A percentile compares a stretch with the other conserved stretches of the same genome.
These are phyloP conservation scores for Ametastegia equiseti DNA, from an alignment of 2,888 invertebrate genomes.

Conservation along the genomic window DNA sequence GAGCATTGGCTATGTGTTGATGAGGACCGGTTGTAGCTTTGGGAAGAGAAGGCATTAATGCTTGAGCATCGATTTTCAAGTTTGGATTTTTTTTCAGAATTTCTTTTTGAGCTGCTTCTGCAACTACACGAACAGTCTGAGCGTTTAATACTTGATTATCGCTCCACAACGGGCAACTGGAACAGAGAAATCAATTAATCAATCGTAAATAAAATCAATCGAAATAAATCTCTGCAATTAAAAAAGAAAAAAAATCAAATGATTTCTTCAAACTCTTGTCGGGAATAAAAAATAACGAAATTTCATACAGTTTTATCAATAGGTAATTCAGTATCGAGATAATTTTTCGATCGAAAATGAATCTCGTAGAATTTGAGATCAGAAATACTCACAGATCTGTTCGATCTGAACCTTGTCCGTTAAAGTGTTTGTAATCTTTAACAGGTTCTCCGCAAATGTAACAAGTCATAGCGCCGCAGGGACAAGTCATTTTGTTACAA, in stretches of 20 bases:
- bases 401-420: slow-evolving; percentile 73
- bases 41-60: slow-evolving; percentile 60
- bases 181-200: slow-evolving; percentile 30
- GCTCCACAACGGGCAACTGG: slow-evolving; percentile 75
- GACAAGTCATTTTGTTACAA: slow-evolving; percentile 80
- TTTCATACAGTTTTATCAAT: neutral
- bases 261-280: neutral
- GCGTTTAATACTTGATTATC: slow-evolving; percentile 73
- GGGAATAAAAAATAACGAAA: neutral
- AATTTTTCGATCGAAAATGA: too few species aligned
- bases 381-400: slow-evolving; percentile 65
- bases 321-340: neutral
- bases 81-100: slow-evolving; percentile 68
- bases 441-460: slow-evolving; percentile 78
- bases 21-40: slow-evolving; percentile 60
- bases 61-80: slow-evolving; percentile 70
- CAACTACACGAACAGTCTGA: slow-evolving; percentile 73
- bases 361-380: slow-evolving; percentile 39
- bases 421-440: slow-evolving; percentile 78
- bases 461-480: slow-evolving; percentile 79
- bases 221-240: neutral
- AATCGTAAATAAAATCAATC: neutral
- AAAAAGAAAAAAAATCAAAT: neutral
- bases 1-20: slow-evolving; percentile 52
- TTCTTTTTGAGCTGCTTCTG: slow-evolving; percentile 70